These are phyloP conservation scores for Orchesella cincta DNA, from an alignment of 1,140 invertebrate genomes.

Conservation along the genomic window DNA sequence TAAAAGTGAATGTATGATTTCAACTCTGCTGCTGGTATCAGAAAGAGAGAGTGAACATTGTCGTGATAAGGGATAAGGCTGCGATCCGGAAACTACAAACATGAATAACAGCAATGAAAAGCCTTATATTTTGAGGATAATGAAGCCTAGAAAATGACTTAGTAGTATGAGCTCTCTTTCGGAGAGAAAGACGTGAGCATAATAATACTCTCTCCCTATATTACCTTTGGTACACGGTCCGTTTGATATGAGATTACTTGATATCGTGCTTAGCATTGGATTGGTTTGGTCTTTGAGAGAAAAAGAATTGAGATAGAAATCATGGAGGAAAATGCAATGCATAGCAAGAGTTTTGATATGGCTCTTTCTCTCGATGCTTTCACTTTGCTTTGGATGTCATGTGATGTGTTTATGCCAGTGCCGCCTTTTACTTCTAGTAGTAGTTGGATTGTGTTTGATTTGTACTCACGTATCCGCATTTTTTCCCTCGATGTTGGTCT, in stretches of 20 bases:
- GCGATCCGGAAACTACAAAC: no score
- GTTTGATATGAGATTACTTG: conserved; percentile 15
- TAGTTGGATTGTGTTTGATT: conserved; percentile 23
- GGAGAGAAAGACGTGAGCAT: background rate
- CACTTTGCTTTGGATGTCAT: background rate
- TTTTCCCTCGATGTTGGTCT: conserved; percentile 11
- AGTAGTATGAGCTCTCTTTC: no score
- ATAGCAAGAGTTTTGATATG: conserved; percentile 13
- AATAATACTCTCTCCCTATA: background rate
- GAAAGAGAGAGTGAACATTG: no score
- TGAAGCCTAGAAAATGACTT: no score
- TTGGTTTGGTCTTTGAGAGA: background rate
- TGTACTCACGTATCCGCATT: conserved; percentile 24
- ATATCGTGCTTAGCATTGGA: background rate
- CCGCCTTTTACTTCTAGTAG: no score
- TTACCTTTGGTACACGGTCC: background rate
- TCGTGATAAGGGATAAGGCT: no score
- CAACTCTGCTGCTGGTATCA: no score
- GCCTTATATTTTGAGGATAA: no score
- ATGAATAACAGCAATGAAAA: no score
- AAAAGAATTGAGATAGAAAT: background rate
- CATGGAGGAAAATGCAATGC: background rate
- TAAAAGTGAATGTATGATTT: no score
- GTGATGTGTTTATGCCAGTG: background rate
- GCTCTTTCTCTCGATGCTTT: background rate